phyloP scores from a whole-genome alignment of 2,113 vertebrate species.

The Neogale vison region DNA sequence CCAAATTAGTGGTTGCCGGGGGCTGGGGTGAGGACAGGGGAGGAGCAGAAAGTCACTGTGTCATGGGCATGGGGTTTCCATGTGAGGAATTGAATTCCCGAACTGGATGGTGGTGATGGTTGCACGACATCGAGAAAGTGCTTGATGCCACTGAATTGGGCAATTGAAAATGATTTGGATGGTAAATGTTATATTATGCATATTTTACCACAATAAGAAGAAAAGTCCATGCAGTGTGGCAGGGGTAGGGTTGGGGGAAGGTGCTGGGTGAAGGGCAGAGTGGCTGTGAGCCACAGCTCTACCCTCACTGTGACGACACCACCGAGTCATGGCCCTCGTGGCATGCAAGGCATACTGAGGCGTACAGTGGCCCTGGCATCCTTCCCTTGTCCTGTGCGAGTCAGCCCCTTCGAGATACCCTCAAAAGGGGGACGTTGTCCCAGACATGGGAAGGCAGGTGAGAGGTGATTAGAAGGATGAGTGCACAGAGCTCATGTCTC shows the following conservation, averaged over 20 bases:
- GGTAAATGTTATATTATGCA: background rate
- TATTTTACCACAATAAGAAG: background rate
- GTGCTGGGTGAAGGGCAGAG: background rate
- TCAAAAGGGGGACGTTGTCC: rapidly evolving
- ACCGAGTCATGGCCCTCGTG: background rate
- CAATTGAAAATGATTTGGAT: background rate
- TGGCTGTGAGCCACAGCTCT: background rate
- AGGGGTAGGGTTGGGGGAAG: background rate
- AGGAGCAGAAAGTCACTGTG: background rate
- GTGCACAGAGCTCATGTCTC: rapidly evolving
- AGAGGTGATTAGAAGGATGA: background rate
- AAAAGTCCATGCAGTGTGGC: background rate
- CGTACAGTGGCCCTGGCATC: background rate
- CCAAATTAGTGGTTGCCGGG: background rate
- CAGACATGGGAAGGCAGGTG: background rate
- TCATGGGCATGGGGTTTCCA: background rate
- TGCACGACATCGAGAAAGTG: background rate
- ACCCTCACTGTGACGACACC: rapidly evolving
- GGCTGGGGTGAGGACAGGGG: rapidly evolving
- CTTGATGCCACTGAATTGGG: background rate
- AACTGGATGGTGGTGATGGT: background rate
- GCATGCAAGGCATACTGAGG: background rate
- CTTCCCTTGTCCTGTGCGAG: rapidly evolving
- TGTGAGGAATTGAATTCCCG: background rate
- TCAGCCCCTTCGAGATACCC: rapidly evolving